phyloP scores from a whole-genome alignment of 2,797 vertebrate species.

The Chaunax sp. region DNA sequence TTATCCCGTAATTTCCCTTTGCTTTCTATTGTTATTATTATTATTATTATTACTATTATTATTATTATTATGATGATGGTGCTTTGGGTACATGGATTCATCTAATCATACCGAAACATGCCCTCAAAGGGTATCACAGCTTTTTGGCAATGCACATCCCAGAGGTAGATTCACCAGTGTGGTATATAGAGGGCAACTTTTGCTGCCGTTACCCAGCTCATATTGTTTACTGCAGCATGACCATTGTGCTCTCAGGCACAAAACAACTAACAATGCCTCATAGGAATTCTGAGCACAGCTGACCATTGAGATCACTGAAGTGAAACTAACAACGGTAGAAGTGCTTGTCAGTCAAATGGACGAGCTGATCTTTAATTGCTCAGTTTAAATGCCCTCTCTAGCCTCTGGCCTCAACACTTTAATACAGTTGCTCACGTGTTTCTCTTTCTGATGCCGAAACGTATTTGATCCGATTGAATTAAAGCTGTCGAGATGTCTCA shows the following conservation, averaged over 20 bases:
- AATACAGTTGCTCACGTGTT: constrained; percentile 1
- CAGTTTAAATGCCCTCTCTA: not conserved
- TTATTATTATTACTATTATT: too few relatives aligned
- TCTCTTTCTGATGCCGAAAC: too few relatives aligned
- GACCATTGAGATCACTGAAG: not conserved
- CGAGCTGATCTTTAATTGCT: constrained; percentile 13
- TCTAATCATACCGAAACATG: too few relatives aligned
- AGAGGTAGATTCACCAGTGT: too few relatives aligned
- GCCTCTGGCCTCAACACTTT: constrained; percentile 12
- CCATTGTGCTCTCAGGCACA: too few relatives aligned
- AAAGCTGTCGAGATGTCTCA: constrained; percentile 17
- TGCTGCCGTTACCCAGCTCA: too few relatives aligned
- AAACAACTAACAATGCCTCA: not conserved
- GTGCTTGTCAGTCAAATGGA: constrained; percentile 21
- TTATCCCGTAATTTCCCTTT: too few relatives aligned
- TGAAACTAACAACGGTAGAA: constrained; percentile 26
- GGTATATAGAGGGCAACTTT: too few relatives aligned
- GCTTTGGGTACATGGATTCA: not conserved
- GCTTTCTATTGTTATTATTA: too few relatives aligned
- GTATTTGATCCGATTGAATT: too few relatives aligned
- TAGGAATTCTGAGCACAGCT: not conserved
- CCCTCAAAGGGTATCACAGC: not conserved
- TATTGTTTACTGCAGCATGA: constrained; percentile 2
- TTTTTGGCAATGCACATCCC: not conserved
- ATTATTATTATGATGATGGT: too few relatives aligned